Percentiles rank a stretch among this genome's conserved stretches.
These are phyloP conservation scores for Allolobophora icterica DNA, from an alignment of 2,888 invertebrate species.

Conservation along the genomic window DNA sequence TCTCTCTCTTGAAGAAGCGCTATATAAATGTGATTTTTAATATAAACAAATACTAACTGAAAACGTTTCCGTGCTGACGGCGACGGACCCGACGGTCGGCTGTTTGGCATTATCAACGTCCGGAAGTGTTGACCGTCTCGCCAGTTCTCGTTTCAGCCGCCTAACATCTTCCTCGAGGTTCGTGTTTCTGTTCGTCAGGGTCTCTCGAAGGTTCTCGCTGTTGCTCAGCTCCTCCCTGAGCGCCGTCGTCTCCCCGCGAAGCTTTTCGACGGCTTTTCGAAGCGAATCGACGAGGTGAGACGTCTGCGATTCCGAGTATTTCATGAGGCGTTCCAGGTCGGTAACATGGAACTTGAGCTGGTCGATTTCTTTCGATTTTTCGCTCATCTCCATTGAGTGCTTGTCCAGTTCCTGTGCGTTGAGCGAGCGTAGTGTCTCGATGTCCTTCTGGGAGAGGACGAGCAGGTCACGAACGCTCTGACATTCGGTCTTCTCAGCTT, in stretches of 20 bases:
- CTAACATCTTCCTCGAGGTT: constrained; percentile 58
- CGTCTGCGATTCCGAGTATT: neutral
- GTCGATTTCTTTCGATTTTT: neutral
- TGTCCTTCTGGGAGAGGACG: neutral
- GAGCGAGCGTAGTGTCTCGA: neutral
- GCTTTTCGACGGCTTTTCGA: neutral
- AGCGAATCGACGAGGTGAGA: neutral
- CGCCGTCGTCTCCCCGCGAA: constrained; percentile 41
- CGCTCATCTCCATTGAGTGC: neutral
- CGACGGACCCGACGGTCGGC: neutral
- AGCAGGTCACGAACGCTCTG: neutral
- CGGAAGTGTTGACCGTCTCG: neutral
- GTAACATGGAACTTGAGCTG: neutral
- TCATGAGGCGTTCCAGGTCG: neutral
- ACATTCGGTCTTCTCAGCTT: neutral
- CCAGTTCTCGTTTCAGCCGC: constrained; percentile 49
- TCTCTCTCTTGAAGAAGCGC: too few relatives aligned
- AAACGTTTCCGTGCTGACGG: neutral
- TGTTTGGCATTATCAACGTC: neutral
- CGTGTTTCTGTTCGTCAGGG: constrained; percentile 52
- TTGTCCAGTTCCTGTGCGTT: neutral
- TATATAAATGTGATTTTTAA: neutral
- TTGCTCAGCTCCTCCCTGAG: constrained; percentile 51
- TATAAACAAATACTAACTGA: neutral
- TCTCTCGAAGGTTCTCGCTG: constrained; percentile 54